Evolutionary conservation across 2,888 invertebrate genomes (phyloP), one percentile per base, ranked within the genome.

Genomic region (Sphaerophoria rueppellii): DNA sequence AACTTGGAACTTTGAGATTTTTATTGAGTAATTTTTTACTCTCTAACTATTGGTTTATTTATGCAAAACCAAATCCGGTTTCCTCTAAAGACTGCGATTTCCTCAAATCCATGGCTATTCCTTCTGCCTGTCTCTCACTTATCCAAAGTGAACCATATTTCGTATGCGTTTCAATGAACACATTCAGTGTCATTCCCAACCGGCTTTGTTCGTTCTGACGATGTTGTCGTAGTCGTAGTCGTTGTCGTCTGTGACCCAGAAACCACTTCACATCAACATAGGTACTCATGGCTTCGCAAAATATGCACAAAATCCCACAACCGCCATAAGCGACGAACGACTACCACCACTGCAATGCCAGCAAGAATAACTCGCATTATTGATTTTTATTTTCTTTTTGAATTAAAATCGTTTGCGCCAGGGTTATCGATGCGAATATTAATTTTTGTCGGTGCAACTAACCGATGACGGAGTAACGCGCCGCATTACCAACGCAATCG

Each of bases 371-470:
- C 50, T 24, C 50, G n/a, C 63, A 71, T 67, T 83, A 83, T 83
- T 74, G 82, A 79, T 70, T 83, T 65, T 63, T 82, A 14, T 81
- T 55, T 54, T 24, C 1, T 70, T 61, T 82, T 79, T 34, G 70
- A 58, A 83, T 74, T 71, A 79, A 79, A 71, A 83, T 79, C 79
- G 65, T 54, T 48, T 43, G 70, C 65, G 54, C 46, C 79, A 75
- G 79, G 71, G 79, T 71, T 71, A 75, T 67, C 74, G 79, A 65
- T 58, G 58, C 58, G 72, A 70, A 74, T 74, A 74, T 70, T 74
- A 79, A 82, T 82, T 57, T 61, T 43, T 43, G 6, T 43, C 70
- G 54, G 46, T 24, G 43, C 35, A n/a, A n/a, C 55, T n/a, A 67
- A 67, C 54, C 40, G n/a, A 40, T 32, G 35, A 24, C 4, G 65